Conservation (phyloP, 1,140 invertebrate genomes). For the Carposina sasakii region DNA sequence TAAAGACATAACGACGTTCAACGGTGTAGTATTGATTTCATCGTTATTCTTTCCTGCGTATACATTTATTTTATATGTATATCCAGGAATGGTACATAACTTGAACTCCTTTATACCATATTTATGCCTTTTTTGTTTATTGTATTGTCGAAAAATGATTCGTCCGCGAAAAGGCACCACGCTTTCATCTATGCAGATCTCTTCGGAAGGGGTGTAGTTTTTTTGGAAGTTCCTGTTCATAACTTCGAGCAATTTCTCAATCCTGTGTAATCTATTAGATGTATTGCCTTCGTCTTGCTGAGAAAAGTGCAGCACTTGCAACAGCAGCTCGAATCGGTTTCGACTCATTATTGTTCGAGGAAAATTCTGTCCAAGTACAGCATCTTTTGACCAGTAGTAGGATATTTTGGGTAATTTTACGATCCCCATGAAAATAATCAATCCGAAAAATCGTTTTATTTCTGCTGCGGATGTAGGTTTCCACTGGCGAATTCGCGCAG, state of each 20-base stretch:
- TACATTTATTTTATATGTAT: slow-evolving; percentile 38
- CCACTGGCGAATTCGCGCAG: slow-evolving; percentile 8
- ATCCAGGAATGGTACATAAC: slow-evolving; percentile 38
- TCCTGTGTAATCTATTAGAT: not conserved
- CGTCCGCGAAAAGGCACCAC: slow-evolving; percentile 44
- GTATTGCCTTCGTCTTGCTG: not conserved
- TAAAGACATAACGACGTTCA: slow-evolving; percentile 32
- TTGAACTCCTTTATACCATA: slow-evolving; percentile 54
- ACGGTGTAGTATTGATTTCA: slow-evolving; percentile 22
- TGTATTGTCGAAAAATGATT: slow-evolving; percentile 50
- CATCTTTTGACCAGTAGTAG: slow-evolving; percentile 31
- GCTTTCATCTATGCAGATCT: slow-evolving; percentile 36
- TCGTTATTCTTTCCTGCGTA: slow-evolving; percentile 29
- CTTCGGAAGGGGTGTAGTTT: slow-evolving; percentile 30
- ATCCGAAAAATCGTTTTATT: slow-evolving; percentile 29
- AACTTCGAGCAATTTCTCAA: not conserved
- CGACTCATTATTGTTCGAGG: slow-evolving; percentile 23
- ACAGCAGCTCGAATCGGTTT: slow-evolving; percentile 31
- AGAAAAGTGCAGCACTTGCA: slow-evolving; percentile 31
- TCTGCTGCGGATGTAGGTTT: slow-evolving; percentile 18
- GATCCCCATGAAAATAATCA: slow-evolving; percentile 30
- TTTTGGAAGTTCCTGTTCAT: slow-evolving; percentile 30
- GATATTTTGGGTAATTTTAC: slow-evolving; percentile 24
- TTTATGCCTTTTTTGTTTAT: slow-evolving; percentile 44
- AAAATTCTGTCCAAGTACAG: slow-evolving; percentile 18